Conservation (phyloP, 2,113 vertebrate species). For the Fukomys damarensis region DNA sequence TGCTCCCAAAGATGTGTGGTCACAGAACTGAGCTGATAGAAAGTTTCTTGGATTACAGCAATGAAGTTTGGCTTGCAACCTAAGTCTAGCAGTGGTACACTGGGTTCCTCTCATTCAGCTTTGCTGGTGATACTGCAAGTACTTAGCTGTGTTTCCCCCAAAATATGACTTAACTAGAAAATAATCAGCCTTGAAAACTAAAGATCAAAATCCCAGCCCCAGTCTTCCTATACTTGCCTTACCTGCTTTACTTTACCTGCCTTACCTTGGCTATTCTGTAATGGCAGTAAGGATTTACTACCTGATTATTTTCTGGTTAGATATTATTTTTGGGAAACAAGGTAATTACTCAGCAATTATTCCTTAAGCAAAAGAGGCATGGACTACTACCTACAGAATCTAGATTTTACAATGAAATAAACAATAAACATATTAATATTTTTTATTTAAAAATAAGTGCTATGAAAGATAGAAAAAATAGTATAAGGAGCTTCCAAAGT, state of each 20-base stretch:
- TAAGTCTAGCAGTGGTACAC: background rate
- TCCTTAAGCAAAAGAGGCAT: background rate
- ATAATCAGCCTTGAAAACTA: background rate
- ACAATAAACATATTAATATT: background rate
- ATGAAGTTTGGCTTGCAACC: background rate
- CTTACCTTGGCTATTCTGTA: background rate
- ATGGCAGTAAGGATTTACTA: background rate
- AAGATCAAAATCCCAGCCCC: background rate
- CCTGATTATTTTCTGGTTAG: background rate
- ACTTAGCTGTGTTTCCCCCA: background rate
- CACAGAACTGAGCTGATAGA: fast-evolving
- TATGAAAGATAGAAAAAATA: background rate
- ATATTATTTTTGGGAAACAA: background rate
- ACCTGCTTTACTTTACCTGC: background rate
- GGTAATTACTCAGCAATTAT: background rate
- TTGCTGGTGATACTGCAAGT: background rate
- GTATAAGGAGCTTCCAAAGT: background rate
- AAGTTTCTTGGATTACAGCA: background rate
- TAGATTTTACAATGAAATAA: background rate
- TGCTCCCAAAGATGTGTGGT: background rate
- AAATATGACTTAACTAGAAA: background rate
- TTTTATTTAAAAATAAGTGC: background rate
- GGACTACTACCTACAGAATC: background rate
- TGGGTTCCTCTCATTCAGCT: background rate
- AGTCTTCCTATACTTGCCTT: background rate